Evolutionary conservation across 2,113 vertebrate genomes (phyloP).

Genomic region (Brachyistius frenatus): DNA sequence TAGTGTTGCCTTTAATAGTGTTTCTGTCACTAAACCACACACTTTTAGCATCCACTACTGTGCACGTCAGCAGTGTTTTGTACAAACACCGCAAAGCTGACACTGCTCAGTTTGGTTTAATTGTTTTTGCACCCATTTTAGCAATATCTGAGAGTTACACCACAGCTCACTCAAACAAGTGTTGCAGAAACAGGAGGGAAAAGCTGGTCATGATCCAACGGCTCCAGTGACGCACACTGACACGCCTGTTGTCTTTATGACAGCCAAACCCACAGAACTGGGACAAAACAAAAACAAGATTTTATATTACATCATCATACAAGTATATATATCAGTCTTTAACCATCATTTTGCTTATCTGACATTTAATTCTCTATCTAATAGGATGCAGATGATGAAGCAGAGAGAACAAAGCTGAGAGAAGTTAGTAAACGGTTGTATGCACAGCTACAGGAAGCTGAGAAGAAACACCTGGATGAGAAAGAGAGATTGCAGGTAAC

Average conservation of each 20-base stretch:
- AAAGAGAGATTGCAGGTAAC: constrained; percentile 87
- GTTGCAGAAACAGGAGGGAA: constrained; percentile 23
- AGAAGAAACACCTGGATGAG: constrained; percentile 88
- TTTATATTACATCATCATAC: constrained; percentile 43
- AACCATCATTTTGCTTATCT: not conserved
- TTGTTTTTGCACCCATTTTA: constrained; percentile 26
- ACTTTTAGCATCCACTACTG: not conserved
- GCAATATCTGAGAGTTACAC: constrained; percentile 48
- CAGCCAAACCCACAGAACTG: constrained; percentile 29
- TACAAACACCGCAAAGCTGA: constrained; percentile 5
- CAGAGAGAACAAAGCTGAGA: constrained; percentile 86
- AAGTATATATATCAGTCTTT: not conserved
- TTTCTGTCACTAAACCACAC: constrained; percentile 4
- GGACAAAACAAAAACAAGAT: not conserved
- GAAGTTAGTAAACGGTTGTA: constrained; percentile 87
- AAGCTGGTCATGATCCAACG: constrained; percentile 6
- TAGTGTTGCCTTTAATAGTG: constrained; percentile 33
- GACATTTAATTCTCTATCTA: not conserved
- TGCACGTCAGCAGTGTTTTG: constrained; percentile 6
- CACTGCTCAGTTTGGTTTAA: not conserved
- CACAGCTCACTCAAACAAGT: not conserved
- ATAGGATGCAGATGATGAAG: constrained; percentile 80
- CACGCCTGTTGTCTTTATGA: constrained; percentile 44
- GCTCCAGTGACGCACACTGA: constrained; percentile 45
- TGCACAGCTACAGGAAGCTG: constrained; percentile 86